These are phyloP conservation scores for Ciconia maguari DNA, from an alignment of 2,113 vertebrate genomes.

Conservation along the genomic window DNA sequence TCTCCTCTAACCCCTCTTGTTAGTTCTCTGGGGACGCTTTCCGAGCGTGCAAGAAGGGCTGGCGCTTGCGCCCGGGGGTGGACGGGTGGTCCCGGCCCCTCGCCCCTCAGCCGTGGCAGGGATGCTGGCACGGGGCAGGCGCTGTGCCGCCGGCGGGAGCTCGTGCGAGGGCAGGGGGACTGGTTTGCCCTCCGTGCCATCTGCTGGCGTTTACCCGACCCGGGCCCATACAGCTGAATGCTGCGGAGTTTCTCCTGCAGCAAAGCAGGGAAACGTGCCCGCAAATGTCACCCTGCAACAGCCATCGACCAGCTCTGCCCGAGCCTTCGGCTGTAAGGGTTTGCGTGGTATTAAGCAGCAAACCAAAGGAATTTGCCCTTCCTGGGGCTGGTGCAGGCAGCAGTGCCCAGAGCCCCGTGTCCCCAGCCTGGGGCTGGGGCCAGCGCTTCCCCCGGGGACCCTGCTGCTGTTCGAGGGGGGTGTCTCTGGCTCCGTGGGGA, in stretches of 20 bases:
- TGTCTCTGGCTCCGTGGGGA: neutral
- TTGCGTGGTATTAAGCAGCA: neutral
- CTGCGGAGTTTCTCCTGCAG: neutral
- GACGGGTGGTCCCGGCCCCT: neutral
- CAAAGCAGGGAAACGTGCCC: neutral
- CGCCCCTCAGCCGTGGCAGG: neutral
- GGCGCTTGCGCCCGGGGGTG: too few relatives aligned
- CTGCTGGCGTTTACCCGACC: neutral
- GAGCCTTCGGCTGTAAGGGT: neutral
- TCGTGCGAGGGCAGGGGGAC: neutral
- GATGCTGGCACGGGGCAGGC: neutral
- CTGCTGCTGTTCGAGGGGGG: fast-evolving
- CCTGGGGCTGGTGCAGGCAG: neutral
- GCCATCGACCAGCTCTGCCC: neutral
- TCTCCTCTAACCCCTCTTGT: neutral
- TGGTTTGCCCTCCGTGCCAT: neutral
- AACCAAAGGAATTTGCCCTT: neutral
- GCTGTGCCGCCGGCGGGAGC: neutral
- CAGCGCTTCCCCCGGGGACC: neutral
- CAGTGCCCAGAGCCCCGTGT: neutral
- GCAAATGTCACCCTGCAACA: neutral
- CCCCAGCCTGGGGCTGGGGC: too few relatives aligned
- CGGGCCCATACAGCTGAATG: neutral
- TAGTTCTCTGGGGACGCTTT: neutral
- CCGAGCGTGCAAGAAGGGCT: neutral